These are phyloP conservation scores for Orthosia gracilis DNA, from an alignment of 2,888 invertebrate species.

Conservation along the genomic window DNA sequence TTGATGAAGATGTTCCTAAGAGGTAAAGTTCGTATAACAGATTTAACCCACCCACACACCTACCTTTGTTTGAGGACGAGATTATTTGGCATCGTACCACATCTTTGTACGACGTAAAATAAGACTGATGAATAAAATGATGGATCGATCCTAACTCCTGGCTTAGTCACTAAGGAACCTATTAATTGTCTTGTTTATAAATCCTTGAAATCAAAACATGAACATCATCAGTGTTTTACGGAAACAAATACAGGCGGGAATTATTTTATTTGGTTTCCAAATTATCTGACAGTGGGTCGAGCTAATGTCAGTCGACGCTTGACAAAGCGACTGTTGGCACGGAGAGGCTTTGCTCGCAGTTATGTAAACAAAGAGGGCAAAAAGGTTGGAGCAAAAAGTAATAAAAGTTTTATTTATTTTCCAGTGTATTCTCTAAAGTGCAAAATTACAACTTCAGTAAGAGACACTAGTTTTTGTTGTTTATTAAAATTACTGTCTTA, in stretches of 20 bases:
- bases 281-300: constrained; percentile 87
- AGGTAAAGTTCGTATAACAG: constrained; percentile 65
- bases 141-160: background rate
- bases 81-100: constrained; percentile 8
- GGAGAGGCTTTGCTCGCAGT: constrained; percentile 87
- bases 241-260: constrained; percentile 76
- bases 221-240: constrained; percentile 66
- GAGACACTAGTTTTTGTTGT: constrained; percentile 50
- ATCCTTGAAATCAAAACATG: constrained; percentile 47
- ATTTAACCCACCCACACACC: constrained; percentile 27
- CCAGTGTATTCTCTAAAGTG: constrained; percentile 74
- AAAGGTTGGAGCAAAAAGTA: constrained; percentile 83
- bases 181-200: constrained; percentile 15
- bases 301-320: constrained; percentile 88
- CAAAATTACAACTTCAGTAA: constrained; percentile 71
- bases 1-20: constrained; percentile 78
- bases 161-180: constrained; percentile 8
- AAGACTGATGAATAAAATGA: constrained; percentile 28
- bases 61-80: constrained; percentile 13
- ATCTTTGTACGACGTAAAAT: constrained; percentile 11
- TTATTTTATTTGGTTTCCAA: constrained; percentile 87
- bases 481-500: constrained; percentile 48
- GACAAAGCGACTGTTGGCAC: constrained; percentile 90
- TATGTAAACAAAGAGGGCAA: constrained; percentile 86
- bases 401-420: constrained; percentile 83